phyloP scores from a whole-genome alignment of 2,888 invertebrate genomes.

The Gastrophysa polygoni region DNA sequence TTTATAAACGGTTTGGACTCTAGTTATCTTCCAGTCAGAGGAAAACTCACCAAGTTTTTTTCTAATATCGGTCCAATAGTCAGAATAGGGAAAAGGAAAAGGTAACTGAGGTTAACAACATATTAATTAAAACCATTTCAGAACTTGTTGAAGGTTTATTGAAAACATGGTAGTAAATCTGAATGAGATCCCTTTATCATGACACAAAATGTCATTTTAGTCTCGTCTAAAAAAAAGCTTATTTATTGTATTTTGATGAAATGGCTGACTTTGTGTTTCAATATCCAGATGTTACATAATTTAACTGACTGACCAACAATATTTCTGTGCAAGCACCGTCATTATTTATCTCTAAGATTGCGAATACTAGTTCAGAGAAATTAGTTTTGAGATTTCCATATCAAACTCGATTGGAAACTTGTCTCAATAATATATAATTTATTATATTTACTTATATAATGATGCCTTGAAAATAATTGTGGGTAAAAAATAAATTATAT shows the following conservation, averaged over 20 bases:
- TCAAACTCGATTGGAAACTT: conserved; percentile 30
- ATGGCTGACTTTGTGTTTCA: conserved; percentile 23
- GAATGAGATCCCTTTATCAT: conserved; percentile 39
- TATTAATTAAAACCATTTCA: conserved; percentile 12
- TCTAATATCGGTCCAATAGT: too few relatives aligned
- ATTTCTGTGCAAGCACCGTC: conserved; percentile 54
- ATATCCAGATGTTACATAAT: conserved; percentile 26
- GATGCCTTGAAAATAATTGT: conserved; percentile 42
- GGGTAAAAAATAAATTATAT: conserved; percentile 41
- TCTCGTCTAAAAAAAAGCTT: conserved; percentile 41
- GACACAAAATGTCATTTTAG: conserved; percentile 33
- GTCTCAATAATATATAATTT: conserved; percentile 28
- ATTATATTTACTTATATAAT: conserved; percentile 31
- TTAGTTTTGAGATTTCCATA: conserved; percentile 34
- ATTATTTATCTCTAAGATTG: conserved; percentile 42
- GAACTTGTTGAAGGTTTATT: conserved; percentile 47
- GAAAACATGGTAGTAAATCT: conserved; percentile 48
- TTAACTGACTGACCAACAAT: conserved; percentile 45
- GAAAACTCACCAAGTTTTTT: too few relatives aligned
- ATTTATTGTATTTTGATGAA: conserved; percentile 36
- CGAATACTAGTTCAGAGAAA: conserved; percentile 40
- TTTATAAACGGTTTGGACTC: too few relatives aligned
- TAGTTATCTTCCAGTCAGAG: too few relatives aligned
- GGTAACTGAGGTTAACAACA: too few relatives aligned
- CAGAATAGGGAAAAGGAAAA: too few relatives aligned